Percentiles rank a stretch among this genome's conserved stretches.
Conservation (phyloP, 2,797 vertebrate species). For the Peromyscus nudipes region DNA sequence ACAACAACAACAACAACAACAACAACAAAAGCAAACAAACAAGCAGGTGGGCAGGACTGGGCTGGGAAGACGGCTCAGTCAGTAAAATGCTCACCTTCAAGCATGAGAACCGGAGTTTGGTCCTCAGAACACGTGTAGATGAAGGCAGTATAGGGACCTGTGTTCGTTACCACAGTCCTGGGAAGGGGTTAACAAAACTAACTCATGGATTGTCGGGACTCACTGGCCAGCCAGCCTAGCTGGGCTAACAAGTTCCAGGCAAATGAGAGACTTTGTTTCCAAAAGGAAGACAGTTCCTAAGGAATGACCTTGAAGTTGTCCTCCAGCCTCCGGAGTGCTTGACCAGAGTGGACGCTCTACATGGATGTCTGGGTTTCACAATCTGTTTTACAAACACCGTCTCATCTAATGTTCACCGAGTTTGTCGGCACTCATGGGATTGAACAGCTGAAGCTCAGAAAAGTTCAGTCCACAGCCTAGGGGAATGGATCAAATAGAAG, state of each 20-base stretch:
- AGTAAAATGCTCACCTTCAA: neutral
- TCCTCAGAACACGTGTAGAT: neutral
- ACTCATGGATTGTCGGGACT: neutral
- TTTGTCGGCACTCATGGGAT: neutral
- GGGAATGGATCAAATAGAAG: neutral
- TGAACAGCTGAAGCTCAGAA: neutral
- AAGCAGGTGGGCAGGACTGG: neutral
- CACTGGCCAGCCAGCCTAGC: neutral
- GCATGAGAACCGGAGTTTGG: neutral
- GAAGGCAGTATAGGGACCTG: neutral
- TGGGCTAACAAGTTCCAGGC: neutral
- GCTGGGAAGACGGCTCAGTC: neutral
- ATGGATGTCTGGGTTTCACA: neutral
- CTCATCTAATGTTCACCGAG: neutral
- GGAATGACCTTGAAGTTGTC: neutral
- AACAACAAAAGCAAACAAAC: neutral
- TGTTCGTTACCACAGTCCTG: neutral
- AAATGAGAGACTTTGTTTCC: neutral
- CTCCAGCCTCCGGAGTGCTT: neutral
- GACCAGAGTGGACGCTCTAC: neutral
- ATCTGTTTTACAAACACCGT: neutral
- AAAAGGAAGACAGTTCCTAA: neutral
- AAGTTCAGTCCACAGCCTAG: neutral
- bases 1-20: too few relatives aligned
- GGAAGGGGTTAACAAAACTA: neutral